Evolutionary conservation across 2,888 invertebrate genomes (phyloP).

Genomic region (Agrochola lychnidis): DNA sequence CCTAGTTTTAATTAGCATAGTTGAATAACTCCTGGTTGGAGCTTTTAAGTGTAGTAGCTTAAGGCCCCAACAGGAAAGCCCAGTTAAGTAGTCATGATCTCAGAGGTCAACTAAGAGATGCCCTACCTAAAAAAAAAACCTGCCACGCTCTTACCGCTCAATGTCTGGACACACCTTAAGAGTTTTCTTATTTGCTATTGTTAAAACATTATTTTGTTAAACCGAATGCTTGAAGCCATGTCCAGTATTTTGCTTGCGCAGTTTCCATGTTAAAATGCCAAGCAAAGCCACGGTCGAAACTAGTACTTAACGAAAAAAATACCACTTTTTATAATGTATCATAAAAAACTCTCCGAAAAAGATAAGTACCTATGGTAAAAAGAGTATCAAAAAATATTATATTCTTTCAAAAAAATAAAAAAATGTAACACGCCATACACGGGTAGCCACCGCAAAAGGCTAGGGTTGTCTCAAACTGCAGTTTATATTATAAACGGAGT

Average conservation of each 20-base stretch:
- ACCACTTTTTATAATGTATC: slow-evolving; percentile 68
- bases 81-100: too few relatives aligned
- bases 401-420: slow-evolving; percentile 76
- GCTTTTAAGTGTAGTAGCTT: too few relatives aligned
- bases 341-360: slow-evolving; percentile 69
- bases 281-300: slow-evolving; percentile 33
- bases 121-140: too few relatives aligned
- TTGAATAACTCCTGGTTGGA: too few relatives aligned
- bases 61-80: too few relatives aligned
- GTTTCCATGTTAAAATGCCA: neutral
- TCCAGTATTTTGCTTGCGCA: neutral
- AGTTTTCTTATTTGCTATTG: neutral
- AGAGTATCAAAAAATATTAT: slow-evolving; percentile 78
- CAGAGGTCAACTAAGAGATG: too few relatives aligned
- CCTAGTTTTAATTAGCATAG: too few relatives aligned
- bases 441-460: slow-evolving; percentile 72
- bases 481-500: neutral
- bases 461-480: slow-evolving; percentile 72
- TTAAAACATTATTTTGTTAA: neutral
- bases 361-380: slow-evolving; percentile 82
- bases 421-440: slow-evolving; percentile 72
- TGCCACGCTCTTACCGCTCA: too few relatives aligned
- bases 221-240: neutral
- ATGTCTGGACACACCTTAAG: too few relatives aligned
- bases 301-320: slow-evolving; percentile 59